Evolutionary conservation across 2,113 vertebrate species (phyloP).

Genomic region (Pungitius pungitius): DNA sequence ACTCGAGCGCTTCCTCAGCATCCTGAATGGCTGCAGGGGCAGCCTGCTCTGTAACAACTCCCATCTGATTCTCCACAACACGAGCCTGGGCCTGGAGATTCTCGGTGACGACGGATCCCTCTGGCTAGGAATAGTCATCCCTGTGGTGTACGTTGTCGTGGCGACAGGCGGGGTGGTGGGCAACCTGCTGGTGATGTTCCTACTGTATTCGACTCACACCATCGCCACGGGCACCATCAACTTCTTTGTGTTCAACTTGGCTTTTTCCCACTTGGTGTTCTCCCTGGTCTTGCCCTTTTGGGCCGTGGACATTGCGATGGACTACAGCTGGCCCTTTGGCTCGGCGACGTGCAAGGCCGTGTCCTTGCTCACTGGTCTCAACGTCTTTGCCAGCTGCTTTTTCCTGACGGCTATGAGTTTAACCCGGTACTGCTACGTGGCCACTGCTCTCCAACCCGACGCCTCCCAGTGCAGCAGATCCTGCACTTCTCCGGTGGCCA

Average conservation of each 20-base stretch:
- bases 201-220: conserved; percentile 74
- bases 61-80: conserved; percentile 45
- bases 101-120: conserved; percentile 49
- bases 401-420: conserved; percentile 82
- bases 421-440: conserved; percentile 79
- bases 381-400: conserved; percentile 79
- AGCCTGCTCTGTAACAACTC: conserved; percentile 58
- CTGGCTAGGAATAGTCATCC: conserved; percentile 68
- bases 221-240: conserved; percentile 76
- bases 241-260: conserved; percentile 80
- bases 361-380: conserved; percentile 75
- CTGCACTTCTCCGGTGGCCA: conserved; percentile 53
- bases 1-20: conserved; percentile 41
- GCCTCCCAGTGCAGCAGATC: conserved; percentile 39
- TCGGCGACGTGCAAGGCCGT: conserved; percentile 76
- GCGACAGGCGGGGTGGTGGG: conserved; percentile 75
- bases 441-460: conserved; percentile 70
- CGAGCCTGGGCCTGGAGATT: conserved; percentile 41
- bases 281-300: conserved; percentile 80
- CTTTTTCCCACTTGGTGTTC: conserved; percentile 78
- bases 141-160: conserved; percentile 76
- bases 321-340: conserved; percentile 83
- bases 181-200: conserved; percentile 78
- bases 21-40: conserved; percentile 43
- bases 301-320: conserved; percentile 78